Evolutionary conservation across 2,888 invertebrate genomes (phyloP).

Genomic region (Athripsodes cinereus): DNA sequence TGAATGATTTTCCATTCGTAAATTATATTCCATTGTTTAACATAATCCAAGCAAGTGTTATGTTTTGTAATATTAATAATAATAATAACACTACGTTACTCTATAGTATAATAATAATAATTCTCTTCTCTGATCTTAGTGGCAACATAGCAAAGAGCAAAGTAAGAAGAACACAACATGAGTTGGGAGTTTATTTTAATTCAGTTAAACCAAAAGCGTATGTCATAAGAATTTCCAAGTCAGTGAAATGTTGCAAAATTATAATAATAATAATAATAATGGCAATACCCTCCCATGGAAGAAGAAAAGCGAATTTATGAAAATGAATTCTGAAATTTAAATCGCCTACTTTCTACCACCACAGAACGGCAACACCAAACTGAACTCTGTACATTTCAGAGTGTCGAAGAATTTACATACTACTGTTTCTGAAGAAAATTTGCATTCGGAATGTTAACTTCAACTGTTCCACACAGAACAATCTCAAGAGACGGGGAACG

Average conservation of each 20-base stretch:
- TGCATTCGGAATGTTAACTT: constrained; percentile 12
- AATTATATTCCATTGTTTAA: too few relatives aligned
- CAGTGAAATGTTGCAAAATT: not conserved
- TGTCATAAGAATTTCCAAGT: not conserved
- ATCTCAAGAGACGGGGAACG: not conserved
- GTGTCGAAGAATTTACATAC: constrained; percentile 22
- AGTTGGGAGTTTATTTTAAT: too few relatives aligned
- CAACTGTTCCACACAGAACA: not conserved
- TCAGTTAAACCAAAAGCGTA: too few relatives aligned
- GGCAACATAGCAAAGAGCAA: too few relatives aligned
- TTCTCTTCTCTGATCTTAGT: too few relatives aligned
- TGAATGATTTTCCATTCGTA: too few relatives aligned
- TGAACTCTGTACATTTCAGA: constrained; percentile 22
- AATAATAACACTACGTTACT: too few relatives aligned
- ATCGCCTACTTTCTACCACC: constrained; percentile 18
- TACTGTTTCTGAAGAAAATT: constrained; percentile 11
- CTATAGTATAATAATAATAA: too few relatives aligned
- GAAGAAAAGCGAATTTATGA: constrained; percentile 19
- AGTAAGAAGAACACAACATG: too few relatives aligned
- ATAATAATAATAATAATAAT: not conserved
- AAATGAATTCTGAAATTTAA: constrained; percentile 27
- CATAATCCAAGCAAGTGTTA: too few relatives aligned
- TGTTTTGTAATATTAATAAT: too few relatives aligned
- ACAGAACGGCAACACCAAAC: constrained; percentile 7
- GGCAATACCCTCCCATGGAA: too few relatives aligned